Evolutionary conservation across 2,888 invertebrate genomes (phyloP), one percentile per base, ranked within the genome.

Genomic region (Phaonia tiefii): DNA sequence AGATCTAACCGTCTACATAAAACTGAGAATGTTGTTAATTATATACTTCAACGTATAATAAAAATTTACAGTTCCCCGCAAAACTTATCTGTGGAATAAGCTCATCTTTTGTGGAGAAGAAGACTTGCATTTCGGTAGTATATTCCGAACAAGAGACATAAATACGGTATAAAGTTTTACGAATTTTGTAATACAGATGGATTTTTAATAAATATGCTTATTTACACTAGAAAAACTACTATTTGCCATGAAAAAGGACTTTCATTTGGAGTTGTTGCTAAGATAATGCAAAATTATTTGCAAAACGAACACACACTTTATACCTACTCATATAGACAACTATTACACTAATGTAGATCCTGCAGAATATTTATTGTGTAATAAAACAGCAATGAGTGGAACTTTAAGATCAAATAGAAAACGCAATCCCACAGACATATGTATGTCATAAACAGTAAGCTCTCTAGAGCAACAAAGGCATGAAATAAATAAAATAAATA

Each of bases 11-110:
- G 60, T n/a, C 46, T 72, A 37, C 46, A 72, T 25, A 60, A 60
- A 60, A 60, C 60, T 60, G 22, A 60, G 60, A 72, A 72, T 72
- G 49, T 72, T 4, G 31, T 70, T 17, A 72, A 60, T 46, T 31
- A 60, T 22, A 72, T 60, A 31, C 5, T 60, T 31, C 4, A 72
- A 60, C 58, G 60, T 72, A 20, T 72, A 17, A 60, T 37, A 10
- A 72, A 46, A 72, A 37, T 60, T 13, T 3, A 72, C 31, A 60
- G 22, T 60, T 37, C 60, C 20, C 37, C 37, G 0, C n/a, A 70
- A 58, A 70, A 56, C 11, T 58, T 70, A 44, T 56, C 70, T 25
- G 25, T 70, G 20, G 56, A 56, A 56, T 37, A 69, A 69, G 54
- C 69, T 22, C 51, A 39, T 39, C 37, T 69, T 39, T 54, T 70